Evolutionary conservation across 2,113 vertebrate species (phyloP), one percentile per base, ranked within the genome.

Genomic region (Leucoraja erinaceus): DNA sequence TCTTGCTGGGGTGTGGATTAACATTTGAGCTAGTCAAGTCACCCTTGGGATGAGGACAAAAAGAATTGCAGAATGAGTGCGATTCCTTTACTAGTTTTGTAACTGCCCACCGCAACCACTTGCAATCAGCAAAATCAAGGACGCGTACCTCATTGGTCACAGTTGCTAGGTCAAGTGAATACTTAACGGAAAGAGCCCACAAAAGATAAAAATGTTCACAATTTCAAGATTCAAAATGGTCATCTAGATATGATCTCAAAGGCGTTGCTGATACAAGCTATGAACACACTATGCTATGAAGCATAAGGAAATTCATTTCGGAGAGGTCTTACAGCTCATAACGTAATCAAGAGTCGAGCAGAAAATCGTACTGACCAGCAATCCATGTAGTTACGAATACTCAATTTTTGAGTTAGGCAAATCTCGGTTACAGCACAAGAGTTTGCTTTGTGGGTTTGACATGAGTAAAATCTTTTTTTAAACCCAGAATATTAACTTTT

Each of bases 201-300:
- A 90, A 63, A 61, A 88, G n/a, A 68, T 54, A 59, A 68, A 90
- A 70, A 90, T 7, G 31, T 90, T 90, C 86, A 90, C 12, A 33
- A 90, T 90, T 90, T 33, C 18, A 90, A 61, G 18, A n/a, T 66
- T 61, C 84, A 16, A 90, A 90, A 90, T 90, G 38, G 61, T 90
- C 38, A 70, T n/a, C 47, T 31, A 90, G 28, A 90, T 90, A 47
- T 7, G 66, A 61, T 38, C 66, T 38, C 18, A 38, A 3, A 68
- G 18, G 66, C 38, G 66, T 33, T 66, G 63, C 18, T 38, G 8
- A 90, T 18, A 70, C 31, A 90, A 90, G 79, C 22, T 63, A 33
- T 31, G 68, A 68, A 81, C 33, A 10, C 38, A 18, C n/a, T 47
- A 84, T 14, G n/a, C n/a, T 20, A n/a, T 5, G 18, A 70, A 16